phyloP scores from a whole-genome alignment of 2,113 vertebrate genomes.

The Hiodon tergisus region DNA sequence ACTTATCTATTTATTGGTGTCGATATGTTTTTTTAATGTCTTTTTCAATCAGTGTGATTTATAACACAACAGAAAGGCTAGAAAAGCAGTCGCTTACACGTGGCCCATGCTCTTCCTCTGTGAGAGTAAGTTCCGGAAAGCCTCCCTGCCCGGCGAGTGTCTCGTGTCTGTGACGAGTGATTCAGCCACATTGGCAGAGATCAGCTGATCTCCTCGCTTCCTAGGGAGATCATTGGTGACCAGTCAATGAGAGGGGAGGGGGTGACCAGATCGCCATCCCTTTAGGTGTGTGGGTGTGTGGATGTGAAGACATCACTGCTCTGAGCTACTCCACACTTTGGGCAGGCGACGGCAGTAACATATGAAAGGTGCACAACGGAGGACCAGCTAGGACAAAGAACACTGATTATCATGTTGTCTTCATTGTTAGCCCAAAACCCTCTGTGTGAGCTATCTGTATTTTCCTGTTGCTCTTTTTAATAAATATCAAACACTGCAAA shows the following conservation, averaged over 20 bases:
- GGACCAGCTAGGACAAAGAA: conserved; percentile 22
- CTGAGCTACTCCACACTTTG: neutral
- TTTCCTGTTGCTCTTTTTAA: conserved; percentile 61
- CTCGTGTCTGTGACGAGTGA: neutral
- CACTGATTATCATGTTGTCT: conserved; percentile 39
- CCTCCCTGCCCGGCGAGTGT: neutral
- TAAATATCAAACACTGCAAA: conserved; percentile 60
- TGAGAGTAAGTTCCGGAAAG: neutral
- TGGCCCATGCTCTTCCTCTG: conserved; percentile 26
- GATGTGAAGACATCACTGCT: neutral
- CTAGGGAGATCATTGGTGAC: conserved; percentile 6
- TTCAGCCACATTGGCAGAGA: neutral
- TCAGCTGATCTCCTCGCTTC: conserved; percentile 21
- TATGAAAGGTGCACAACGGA: conserved; percentile 40
- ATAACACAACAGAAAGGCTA: too few species aligned
- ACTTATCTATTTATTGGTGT: neutral
- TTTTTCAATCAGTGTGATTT: too few species aligned
- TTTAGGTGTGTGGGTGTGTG: neutral
- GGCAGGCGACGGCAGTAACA: conserved; percentile 7
- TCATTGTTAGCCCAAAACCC: conserved; percentile 57
- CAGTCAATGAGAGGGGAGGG: neutral
- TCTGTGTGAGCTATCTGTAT: conserved; percentile 51
- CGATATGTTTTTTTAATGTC: neutral
- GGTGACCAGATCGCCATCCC: neutral
- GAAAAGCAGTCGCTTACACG: neutral